These are phyloP conservation scores for Eulemur rufifrons DNA, from an alignment of 2,113 vertebrate genomes.

Conservation along the genomic window DNA sequence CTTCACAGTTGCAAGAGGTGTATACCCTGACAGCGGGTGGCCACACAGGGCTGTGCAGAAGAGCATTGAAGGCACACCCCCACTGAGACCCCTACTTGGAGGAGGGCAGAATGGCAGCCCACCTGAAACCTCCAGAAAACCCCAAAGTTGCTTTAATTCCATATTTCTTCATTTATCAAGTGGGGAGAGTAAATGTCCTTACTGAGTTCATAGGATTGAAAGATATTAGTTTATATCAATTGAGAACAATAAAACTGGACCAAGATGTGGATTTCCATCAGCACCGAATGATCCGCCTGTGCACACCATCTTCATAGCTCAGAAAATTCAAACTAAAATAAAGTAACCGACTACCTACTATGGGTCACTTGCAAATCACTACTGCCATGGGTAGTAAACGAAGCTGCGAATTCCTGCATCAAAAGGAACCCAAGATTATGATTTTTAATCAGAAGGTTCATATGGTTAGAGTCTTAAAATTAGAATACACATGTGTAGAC, in stretches of 20 bases:
- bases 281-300: neutral
- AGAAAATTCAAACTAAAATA: neutral
- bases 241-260: neutral
- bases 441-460: neutral
- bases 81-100: accelerated
- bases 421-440: neutral
- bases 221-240: neutral
- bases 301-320: neutral
- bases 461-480: neutral
- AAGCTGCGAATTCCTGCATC: neutral
- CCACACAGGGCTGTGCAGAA: accelerated
- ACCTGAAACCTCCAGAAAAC: neutral
- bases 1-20: neutral
- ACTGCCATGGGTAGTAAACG: neutral
- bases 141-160: neutral
- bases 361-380: neutral
- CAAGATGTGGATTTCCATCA: neutral
- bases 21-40: too few species aligned
- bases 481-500: neutral
- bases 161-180: neutral
- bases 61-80: neutral
- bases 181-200: neutral
- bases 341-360: neutral
- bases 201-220: neutral
- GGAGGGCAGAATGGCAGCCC: neutral